Percentiles rank a stretch among this genome's conserved stretches.
Conservation (phyloP, 1,140 invertebrate genomes). For the Latrodectus geometricus region DNA sequence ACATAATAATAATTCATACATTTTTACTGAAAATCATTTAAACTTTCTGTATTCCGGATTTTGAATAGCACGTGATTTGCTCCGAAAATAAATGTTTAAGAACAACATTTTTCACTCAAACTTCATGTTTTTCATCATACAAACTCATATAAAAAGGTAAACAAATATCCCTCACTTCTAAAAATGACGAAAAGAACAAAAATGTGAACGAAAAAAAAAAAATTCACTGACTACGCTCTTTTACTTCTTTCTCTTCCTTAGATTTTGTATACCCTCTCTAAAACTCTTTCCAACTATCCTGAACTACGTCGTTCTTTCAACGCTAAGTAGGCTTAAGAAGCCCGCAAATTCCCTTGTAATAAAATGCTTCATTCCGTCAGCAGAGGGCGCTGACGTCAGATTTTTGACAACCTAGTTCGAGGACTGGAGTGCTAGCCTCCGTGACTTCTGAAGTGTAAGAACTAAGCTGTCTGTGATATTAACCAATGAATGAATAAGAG, state of each 20-base stretch:
- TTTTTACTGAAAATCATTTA: too few relatives aligned
- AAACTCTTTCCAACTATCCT: constrained; percentile 1
- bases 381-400: constrained; percentile 53
- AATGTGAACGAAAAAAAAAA: neutral
- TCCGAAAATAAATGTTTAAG: neutral
- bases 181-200: constrained; percentile 8
- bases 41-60: too few relatives aligned
- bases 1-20: too few relatives aligned
- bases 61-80: too few relatives aligned
- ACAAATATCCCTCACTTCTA: constrained; percentile 43
- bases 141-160: constrained; percentile 19
- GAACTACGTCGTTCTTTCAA: constrained; percentile 8
- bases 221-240: neutral
- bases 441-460: constrained; percentile 23
- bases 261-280: neutral
- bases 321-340: constrained; percentile 53
- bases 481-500: constrained; percentile 29
- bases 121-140: neutral
- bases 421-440: constrained; percentile 12
- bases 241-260: neutral
- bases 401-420: constrained; percentile 21
- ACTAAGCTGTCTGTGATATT: constrained; percentile 34
- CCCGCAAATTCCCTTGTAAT: constrained; percentile 54
- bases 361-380: constrained; percentile 22
- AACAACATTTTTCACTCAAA: neutral